phyloP scores from a whole-genome alignment of 2,797 vertebrate genomes.

The Intellagama lesueurii region DNA sequence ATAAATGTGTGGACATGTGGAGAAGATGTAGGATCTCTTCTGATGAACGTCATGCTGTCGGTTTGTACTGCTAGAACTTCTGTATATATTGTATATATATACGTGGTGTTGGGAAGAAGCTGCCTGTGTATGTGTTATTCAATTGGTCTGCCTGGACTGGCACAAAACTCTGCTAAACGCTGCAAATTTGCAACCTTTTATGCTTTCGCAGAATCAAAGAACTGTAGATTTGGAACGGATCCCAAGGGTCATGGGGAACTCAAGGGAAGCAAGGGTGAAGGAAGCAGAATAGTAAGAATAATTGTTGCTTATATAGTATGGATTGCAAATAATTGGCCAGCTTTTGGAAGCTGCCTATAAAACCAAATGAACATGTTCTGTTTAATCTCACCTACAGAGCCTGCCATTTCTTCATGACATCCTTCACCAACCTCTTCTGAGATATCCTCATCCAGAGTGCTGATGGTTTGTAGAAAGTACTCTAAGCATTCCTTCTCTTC shows the following conservation, averaged over 20 bases:
- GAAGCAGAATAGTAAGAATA: neutral
- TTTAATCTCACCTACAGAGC: constrained; percentile 39
- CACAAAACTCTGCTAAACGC: no score
- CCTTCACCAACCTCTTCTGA: neutral
- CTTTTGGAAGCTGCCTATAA: neutral
- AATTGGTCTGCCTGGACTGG: no score
- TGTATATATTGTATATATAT: no score
- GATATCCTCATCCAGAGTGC: constrained; percentile 45
- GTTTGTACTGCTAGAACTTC: no score
- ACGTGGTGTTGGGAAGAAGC: no score
- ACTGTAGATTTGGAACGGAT: no score
- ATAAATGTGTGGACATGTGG: no score
- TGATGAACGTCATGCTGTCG: no score
- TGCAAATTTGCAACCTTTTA: neutral
- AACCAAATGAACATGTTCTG: neutral
- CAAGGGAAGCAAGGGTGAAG: neutral
- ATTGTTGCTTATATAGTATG: neutral
- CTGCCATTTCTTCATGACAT: neutral
- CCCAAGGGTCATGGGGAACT: neutral
- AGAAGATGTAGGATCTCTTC: no score
- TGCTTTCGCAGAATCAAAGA: no score
- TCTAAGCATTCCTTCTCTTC: constrained; percentile 58
- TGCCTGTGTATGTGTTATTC: no score
- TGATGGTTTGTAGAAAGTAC: constrained; percentile 56
- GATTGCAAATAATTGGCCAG: neutral